Conservation (phyloP, 2,113 vertebrate species). For the Microcebus lehilahytsara region DNA sequence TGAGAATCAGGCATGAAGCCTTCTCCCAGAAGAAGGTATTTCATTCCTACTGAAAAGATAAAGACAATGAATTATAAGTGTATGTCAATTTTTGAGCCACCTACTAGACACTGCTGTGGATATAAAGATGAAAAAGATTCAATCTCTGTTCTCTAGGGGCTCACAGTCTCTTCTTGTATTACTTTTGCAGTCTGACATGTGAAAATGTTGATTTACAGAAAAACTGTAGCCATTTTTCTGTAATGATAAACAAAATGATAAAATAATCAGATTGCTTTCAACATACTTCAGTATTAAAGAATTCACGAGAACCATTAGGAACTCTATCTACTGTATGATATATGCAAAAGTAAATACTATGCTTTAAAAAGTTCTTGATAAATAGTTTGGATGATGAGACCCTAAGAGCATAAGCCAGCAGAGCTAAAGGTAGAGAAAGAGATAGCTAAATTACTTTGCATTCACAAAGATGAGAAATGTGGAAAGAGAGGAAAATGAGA, state of each 20-base stretch:
- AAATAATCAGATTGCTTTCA: background rate
- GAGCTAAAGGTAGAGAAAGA: background rate
- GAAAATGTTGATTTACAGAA: slow-evolving; percentile 9
- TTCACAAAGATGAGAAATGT: background rate
- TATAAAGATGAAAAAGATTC: background rate
- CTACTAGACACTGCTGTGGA: background rate
- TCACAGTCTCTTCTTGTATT: background rate
- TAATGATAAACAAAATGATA: background rate
- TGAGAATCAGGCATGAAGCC: background rate
- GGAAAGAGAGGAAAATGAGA: background rate
- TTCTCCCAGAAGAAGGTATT: background rate
- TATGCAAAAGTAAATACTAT: background rate
- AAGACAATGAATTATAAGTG: background rate
- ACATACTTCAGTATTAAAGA: background rate
- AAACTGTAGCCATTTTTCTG: background rate
- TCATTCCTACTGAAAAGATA: slow-evolving; percentile 24
- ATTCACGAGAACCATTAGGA: background rate
- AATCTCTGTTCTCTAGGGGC: background rate
- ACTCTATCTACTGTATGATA: background rate
- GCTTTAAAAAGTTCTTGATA: background rate
- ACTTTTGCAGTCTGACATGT: background rate
- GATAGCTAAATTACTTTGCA: background rate
- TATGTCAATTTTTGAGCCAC: background rate
- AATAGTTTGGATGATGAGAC: background rate
- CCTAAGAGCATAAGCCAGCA: background rate